Conservation (phyloP, 2,888 invertebrate genomes). For the Thymelicus acteon region DNA sequence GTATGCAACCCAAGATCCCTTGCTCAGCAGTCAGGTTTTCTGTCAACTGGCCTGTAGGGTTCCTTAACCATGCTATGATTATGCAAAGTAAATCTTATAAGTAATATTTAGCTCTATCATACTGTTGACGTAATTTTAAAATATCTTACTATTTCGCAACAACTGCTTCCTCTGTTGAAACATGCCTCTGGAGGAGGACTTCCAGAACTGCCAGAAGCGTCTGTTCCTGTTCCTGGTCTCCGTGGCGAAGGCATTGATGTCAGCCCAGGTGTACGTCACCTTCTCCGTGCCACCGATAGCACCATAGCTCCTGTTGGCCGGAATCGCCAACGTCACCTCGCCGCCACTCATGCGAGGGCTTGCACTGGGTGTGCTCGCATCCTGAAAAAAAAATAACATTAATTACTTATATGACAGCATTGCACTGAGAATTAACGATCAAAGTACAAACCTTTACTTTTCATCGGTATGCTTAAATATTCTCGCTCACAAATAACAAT, state of each 20-base stretch:
- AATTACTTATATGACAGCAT: too few relatives aligned
- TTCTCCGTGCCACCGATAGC: slow-evolving; percentile 72
- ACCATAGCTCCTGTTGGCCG: slow-evolving; percentile 66
- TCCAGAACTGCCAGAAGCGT: slow-evolving; percentile 79
- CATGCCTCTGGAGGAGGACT: slow-evolving; percentile 63
- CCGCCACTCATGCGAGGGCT: slow-evolving; percentile 65
- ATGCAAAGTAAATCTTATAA: too few relatives aligned
- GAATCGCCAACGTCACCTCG: slow-evolving; percentile 65
- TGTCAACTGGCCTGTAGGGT: too few relatives aligned
- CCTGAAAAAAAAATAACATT: slow-evolving; percentile 46
- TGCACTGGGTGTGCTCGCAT: slow-evolving; percentile 58
- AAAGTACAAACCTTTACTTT: too few relatives aligned
- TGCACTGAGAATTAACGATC: too few relatives aligned
- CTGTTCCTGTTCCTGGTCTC: slow-evolving; percentile 77
- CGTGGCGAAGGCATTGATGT: slow-evolving; percentile 90
- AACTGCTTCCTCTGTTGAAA: slow-evolving; percentile 88
- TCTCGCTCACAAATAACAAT: too few relatives aligned
- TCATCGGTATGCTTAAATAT: too few relatives aligned
- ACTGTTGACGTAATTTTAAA: not conserved
- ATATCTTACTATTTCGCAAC: slow-evolving; percentile 87
- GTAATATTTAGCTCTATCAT: too few relatives aligned
- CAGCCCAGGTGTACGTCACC: slow-evolving; percentile 91
- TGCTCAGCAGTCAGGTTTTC: too few relatives aligned
- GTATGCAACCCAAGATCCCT: too few relatives aligned
- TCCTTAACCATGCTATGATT: too few relatives aligned